Evolutionary conservation across 2,797 vertebrate species (phyloP).

Genomic region (Varecia variegata): DNA sequence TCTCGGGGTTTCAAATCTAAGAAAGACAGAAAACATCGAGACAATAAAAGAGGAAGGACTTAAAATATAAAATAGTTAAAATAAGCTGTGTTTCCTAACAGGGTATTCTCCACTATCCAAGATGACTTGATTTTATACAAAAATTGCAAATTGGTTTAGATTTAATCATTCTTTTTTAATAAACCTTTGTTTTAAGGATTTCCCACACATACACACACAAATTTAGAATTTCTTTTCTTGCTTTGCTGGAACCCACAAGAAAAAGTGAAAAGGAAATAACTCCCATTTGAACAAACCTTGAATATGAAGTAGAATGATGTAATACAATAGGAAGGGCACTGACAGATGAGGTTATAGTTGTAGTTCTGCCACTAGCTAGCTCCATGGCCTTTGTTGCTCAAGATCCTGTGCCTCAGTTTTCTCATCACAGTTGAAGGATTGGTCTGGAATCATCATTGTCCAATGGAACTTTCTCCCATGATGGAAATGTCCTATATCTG

Average conservation of each 20-base stretch:
- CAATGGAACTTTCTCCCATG: background rate
- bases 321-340: background rate
- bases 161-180: background rate
- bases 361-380: background rate
- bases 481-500: background rate
- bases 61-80: background rate
- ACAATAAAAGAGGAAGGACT: background rate
- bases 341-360: background rate
- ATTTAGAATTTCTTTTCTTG: constrained; percentile 25
- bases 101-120: background rate
- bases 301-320: background rate
- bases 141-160: background rate
- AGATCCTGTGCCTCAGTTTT: background rate
- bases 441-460: background rate
- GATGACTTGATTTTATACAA: background rate
- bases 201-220: too few species aligned
- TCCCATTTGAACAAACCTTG: background rate
- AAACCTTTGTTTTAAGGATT: background rate
- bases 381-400: background rate
- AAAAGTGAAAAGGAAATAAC: background rate
- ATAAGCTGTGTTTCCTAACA: background rate
- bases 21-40: background rate
- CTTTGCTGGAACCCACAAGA: background rate
- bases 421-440: background rate
- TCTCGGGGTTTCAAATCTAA: background rate